Conservation (phyloP, 2,888 invertebrate species). For the Nymphalis polychloros region DNA sequence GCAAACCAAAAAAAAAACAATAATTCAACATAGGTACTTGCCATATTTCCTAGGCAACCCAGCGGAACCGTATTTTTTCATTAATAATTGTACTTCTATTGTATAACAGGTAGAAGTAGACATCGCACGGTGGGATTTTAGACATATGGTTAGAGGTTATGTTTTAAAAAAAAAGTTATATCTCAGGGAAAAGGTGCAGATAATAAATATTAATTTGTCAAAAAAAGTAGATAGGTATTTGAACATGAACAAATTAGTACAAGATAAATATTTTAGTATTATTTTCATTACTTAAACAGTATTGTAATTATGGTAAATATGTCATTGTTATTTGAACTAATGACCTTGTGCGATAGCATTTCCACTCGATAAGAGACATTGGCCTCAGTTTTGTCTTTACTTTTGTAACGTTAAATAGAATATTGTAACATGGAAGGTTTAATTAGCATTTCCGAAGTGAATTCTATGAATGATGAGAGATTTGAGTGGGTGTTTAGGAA, state of each 20-base stretch:
- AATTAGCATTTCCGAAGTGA: conserved; percentile 74
- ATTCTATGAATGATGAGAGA: conserved; percentile 73
- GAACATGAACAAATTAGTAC: not conserved
- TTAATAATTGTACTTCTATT: too few relatives aligned
- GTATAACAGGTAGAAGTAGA: too few relatives aligned
- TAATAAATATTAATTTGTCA: too few relatives aligned
- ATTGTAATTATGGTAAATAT: conserved; percentile 7
- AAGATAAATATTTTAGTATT: not conserved
- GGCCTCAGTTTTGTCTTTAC: conserved; percentile 11
- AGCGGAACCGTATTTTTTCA: too few relatives aligned
- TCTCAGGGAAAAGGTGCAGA: too few relatives aligned
- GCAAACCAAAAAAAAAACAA: too few relatives aligned
- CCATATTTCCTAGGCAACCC: too few relatives aligned
- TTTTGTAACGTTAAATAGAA: not conserved
- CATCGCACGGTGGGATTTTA: too few relatives aligned
- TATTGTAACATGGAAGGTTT: conserved; percentile 7
- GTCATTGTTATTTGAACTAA: conserved; percentile 36
- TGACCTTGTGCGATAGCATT: conserved; percentile 38
- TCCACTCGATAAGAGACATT: conserved; percentile 8
- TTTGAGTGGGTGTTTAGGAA: conserved; percentile 83
- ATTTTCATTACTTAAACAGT: not conserved
- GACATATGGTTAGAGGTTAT: too few relatives aligned
- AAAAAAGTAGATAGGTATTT: not conserved
- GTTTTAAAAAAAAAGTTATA: too few relatives aligned
- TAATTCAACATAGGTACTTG: too few relatives aligned